These are phyloP conservation scores for Gallinago media DNA, from an alignment of 2,113 vertebrate species.

Conservation along the genomic window DNA sequence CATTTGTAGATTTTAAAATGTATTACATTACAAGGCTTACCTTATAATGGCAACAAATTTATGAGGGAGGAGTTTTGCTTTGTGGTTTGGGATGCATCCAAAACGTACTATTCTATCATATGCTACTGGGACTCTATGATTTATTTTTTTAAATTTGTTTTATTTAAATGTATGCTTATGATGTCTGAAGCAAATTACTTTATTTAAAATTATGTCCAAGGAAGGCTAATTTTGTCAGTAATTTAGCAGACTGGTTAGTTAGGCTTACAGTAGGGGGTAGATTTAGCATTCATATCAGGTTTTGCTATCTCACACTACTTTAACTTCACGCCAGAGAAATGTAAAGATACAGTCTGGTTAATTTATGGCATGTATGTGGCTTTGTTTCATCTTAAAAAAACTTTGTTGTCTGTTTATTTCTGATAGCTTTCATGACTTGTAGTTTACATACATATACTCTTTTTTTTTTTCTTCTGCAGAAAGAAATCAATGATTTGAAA, in stretches of 20 bases:
- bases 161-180: background rate
- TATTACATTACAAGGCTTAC: background rate
- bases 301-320: background rate
- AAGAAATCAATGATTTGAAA: slow-evolving; percentile 79
- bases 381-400: background rate
- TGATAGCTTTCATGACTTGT: background rate
- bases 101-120: background rate
- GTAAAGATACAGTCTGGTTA: background rate
- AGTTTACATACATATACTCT: background rate
- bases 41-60: background rate
- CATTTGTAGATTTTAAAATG: background rate
- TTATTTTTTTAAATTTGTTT: background rate
- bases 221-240: background rate
- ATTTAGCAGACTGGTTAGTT: background rate
- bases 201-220: background rate
- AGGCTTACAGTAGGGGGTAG: background rate
- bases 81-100: background rate
- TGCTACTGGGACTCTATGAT: background rate
- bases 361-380: background rate
- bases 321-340: background rate
- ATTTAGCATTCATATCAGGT: background rate
- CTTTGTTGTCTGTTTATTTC: background rate
- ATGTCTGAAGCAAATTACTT: background rate
- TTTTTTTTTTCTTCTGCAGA: slow-evolving; percentile 72
- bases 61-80: background rate